Evolutionary conservation across 1,140 invertebrate species (phyloP).

Genomic region (Babylonia areolata): DNA sequence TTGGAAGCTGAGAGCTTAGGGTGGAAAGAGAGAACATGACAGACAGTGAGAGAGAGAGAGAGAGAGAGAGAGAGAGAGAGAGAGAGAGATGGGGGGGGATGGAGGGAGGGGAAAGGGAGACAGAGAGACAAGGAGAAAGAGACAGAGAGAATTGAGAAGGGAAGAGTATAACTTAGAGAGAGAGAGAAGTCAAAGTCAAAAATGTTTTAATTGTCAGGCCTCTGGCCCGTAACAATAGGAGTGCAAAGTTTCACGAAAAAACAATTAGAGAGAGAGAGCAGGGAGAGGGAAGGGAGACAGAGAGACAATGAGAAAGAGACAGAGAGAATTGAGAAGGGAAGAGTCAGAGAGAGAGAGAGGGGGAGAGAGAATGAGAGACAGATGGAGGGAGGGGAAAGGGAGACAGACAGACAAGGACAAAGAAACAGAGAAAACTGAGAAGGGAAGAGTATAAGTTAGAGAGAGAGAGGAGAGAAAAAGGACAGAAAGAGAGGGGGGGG

Average conservation of each 20-base stretch:
- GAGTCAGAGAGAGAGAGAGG: background rate
- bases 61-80: background rate
- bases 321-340: background rate
- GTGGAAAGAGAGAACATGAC: background rate
- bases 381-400: background rate
- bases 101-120: background rate
- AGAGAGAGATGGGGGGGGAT: background rate
- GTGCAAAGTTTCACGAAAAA: no score
- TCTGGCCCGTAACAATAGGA: no score
- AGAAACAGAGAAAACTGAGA: background rate
- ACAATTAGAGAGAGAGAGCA: background rate
- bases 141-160: background rate
- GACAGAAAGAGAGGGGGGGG: background rate
- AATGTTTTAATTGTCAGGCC: no score
- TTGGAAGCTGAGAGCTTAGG: background rate
- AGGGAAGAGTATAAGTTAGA: background rate
- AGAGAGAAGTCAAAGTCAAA: no score
- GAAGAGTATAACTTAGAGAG: no score
- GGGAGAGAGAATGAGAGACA: background rate
- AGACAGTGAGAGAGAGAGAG: background rate
- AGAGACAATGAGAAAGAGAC: no score
- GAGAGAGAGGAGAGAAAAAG: background rate
- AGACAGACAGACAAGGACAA: background rate
- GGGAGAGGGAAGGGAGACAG: no score
- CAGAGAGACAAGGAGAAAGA: background rate